Evolutionary conservation across 2,888 invertebrate species (phyloP).

Genomic region (Diaphora mendica): DNA sequence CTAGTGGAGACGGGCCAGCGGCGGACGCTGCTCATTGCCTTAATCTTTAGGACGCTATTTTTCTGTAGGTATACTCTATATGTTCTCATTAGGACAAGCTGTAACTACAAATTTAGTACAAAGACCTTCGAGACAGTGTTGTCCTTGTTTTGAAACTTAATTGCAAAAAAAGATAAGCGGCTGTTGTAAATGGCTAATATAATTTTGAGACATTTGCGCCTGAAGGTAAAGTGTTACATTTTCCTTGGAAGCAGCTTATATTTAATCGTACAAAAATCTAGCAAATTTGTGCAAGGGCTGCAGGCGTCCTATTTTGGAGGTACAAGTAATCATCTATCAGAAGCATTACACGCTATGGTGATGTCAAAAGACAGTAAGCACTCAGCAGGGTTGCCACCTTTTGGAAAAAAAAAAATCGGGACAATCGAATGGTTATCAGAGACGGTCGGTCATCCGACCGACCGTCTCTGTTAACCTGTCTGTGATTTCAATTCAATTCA

Average conservation of each 20-base stretch:
- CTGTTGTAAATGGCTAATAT: not conserved
- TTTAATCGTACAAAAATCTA: not conserved
- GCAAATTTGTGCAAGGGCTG: not conserved
- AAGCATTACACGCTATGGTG: not conserved
- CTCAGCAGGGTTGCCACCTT: too few relatives aligned
- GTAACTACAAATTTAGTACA: not conserved
- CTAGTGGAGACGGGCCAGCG: not conserved
- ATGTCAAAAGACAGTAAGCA: not conserved
- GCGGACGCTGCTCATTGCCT: not conserved
- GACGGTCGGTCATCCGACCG: too few relatives aligned
- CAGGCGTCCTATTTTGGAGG: not conserved
- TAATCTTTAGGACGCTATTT: constrained; percentile 2
- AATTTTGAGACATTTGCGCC: not conserved
- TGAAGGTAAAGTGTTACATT: not conserved
- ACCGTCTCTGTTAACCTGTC: too few relatives aligned
- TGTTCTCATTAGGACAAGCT: not conserved
- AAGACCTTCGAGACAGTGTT: not conserved
- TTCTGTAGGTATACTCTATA: not conserved
- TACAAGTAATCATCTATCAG: not conserved
- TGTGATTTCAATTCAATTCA: too few relatives aligned
- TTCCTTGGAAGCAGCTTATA: not conserved
- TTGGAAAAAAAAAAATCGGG: too few relatives aligned
- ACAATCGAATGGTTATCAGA: too few relatives aligned
- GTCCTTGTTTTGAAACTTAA: not conserved
- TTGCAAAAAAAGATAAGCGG: not conserved